These are phyloP conservation scores for Neolamprologus kungweensis DNA, from an alignment of 2,113 vertebrate genomes.

Conservation along the genomic window DNA sequence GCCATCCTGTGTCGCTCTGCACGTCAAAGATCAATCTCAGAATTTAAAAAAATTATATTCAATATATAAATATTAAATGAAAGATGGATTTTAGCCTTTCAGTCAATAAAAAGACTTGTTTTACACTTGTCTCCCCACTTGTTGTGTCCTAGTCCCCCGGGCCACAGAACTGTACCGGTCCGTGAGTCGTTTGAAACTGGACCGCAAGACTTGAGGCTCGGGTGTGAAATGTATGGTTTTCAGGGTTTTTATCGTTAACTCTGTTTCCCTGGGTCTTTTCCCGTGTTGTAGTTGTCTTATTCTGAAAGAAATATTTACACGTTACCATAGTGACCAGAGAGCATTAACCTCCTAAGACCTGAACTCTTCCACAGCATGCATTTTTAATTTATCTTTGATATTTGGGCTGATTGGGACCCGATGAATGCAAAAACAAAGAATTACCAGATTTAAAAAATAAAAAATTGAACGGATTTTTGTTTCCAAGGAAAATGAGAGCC, in stretches of 20 bases:
- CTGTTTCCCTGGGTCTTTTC: not conserved
- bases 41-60: accelerated
- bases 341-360: not conserved
- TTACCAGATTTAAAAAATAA: not conserved
- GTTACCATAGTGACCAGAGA: not conserved
- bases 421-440: not conserved
- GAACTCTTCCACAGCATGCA: not conserved
- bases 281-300: accelerated
- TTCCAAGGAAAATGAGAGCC: accelerated
- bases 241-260: not conserved
- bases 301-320: accelerated
- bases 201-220: not conserved
- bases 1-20: not conserved
- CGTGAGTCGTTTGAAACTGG: not conserved
- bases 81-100: not conserved
- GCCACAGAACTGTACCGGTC: accelerated
- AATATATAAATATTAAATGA: not conserved
- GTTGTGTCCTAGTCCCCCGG: not conserved
- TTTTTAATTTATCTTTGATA: accelerated
- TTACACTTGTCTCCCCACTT: not conserved
- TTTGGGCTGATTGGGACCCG: accelerated
- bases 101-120: not conserved
- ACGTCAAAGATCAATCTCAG: not conserved
- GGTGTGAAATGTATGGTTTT: not conserved
- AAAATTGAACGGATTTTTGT: accelerated